Base-by-base conservation (phyloP, 2,888 invertebrate genomes). In the Mystacides longicornis region DNA sequence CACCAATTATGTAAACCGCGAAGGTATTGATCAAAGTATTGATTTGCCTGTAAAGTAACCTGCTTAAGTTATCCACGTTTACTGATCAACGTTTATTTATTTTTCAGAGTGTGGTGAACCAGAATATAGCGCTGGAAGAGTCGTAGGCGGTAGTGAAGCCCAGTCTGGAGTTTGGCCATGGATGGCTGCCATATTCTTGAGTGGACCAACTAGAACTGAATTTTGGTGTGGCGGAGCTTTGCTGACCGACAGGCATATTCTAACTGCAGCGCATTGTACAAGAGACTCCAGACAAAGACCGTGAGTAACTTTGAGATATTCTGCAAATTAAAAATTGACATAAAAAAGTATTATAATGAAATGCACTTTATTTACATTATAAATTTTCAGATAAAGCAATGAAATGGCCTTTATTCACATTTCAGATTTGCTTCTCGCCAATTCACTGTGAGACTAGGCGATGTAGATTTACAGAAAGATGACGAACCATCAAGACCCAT, bases 161-260 rank as follows among this genome's bases (percentile, higher is more conserved):
- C 77, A 86, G 21, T 85, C 90, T 0, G 94, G 94, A 0, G 83
- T 90, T 52, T 93, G 93, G 92, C 95, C 96, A 0, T 96, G 95
- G 95, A 89, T 96, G 88, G 95, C 91, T 0, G 94, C 94, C 1
- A 92, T 94, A 64, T 94, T 89, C 71, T 77, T 94, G 48, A 91
- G 92, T 66, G 93, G 92, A 7, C 83, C 86, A 33, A 83, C 87
- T 64, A 81, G 91, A 22, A 85, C 89, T 0, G 93, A 93, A 71
- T 93, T 93, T 73, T 93, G 93, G 93, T 95, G 95, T 67, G 94
- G 94, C 0, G 95, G 94, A 1, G 89, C 92, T 0, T 73, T 95
- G 46, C 85, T 95, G 49, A 86, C 87, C n/a, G 75, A 83, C 33
- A 80, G 82, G 50, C 89, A 93, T 67, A 81, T 92, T 66, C 71